Evolutionary conservation across 1,140 invertebrate species (phyloP).

Genomic region (Drosophila asahinai): DNA sequence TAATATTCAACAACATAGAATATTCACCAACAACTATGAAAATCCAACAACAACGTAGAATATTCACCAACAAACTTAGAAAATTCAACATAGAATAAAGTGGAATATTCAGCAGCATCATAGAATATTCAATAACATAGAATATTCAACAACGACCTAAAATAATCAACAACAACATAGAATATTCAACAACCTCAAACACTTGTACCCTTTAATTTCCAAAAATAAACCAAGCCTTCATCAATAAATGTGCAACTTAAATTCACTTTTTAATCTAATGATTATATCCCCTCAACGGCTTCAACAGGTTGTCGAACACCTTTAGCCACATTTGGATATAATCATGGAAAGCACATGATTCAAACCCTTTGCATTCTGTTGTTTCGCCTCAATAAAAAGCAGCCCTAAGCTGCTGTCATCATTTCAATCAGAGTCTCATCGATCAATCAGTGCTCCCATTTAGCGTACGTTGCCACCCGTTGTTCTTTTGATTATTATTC

Average conservation of each 20-base stretch:
- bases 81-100: no score
- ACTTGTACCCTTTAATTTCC: neutral
- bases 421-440: slow-evolving; percentile 60
- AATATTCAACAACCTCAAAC: neutral
- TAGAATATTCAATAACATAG: neutral
- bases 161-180: neutral
- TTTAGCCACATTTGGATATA: neutral
- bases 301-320: slow-evolving; percentile 15
- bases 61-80: neutral
- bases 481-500: slow-evolving; percentile 22
- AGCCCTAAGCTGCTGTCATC: slow-evolving; percentile 38
- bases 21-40: neutral
- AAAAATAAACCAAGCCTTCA: neutral
- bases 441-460: slow-evolving; percentile 72
- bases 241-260: neutral
- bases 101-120: no score
- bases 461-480: slow-evolving; percentile 43
- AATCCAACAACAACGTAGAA: neutral
- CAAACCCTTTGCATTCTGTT: slow-evolving; percentile 40
- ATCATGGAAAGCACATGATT: neutral
- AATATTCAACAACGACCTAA: neutral
- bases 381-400: slow-evolving; percentile 7
- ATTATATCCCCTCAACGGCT: neutral
- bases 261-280: neutral
- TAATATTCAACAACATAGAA: neutral